Evolutionary conservation across 2,888 invertebrate genomes (phyloP), one percentile per base, ranked within the genome.

Genomic region (Cerceris rybyensis): DNA sequence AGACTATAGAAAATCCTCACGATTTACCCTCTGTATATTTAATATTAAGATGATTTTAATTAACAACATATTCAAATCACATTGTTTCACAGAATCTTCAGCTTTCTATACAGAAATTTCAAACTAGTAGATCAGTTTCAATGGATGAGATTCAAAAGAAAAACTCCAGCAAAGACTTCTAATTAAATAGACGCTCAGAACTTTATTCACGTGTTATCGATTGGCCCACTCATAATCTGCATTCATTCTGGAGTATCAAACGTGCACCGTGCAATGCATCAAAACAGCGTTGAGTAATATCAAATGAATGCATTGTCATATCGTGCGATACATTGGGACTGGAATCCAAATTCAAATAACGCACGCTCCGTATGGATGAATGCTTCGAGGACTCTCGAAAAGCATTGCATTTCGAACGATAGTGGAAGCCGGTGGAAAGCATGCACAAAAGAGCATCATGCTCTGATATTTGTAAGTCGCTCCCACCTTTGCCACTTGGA

Each of bases 391-490:
- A 49, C 75, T 52, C 72, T 76, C 50, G 61, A 65, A 68, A 68
- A 46, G 61, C 70, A 84, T 84, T 69, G 81, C 67, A 55, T 76
- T 84, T 52, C 70, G 71, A 71, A 82, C 57, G 79, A 79, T 59
- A 52, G 70, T 59, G 43, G 69, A 28, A 68, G 71, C 55, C 11
- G 16, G 57, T 70, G 76, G 68, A 63, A 82, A 58, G 75, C 55
- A 14, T 50, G 71, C 70, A 79, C 71, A 84, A 81, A 86, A 84
- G 81, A 83, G 70, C 84, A 84, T 81, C 84, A 63, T 64, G 67
- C 78, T 69, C 70, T 69, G 71, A 77, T 84, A 84, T 84, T 86
- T 83, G 66, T 80, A 78, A 85, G 80, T 85, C 73, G 78, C 50
- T 58, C 63, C 55, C 81, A 86, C 76, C 78, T 81, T 74, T 61